These are phyloP conservation scores for Rhinogobio ventralis DNA, from an alignment of 2,797 vertebrate genomes.

Conservation along the genomic window DNA sequence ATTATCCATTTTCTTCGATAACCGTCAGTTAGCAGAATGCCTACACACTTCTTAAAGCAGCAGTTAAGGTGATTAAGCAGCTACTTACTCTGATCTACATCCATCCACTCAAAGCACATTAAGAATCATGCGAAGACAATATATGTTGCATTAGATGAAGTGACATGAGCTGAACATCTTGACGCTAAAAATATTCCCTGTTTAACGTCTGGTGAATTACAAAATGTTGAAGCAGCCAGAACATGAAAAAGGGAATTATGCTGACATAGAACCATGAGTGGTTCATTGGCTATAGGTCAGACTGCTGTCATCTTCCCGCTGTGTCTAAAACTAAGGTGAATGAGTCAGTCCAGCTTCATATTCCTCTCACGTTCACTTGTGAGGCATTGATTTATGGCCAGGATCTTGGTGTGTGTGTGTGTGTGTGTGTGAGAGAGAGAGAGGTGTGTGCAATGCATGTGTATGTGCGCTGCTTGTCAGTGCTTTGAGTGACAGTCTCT, in stretches of 20 bases:
- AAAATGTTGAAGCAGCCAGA: not conserved
- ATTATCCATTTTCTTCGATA: not conserved
- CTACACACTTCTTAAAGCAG: not conserved
- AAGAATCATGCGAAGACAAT: conserved; percentile 5
- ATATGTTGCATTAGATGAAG: not conserved
- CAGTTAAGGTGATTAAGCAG: conserved; percentile 17
- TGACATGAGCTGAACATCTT: conserved; percentile 8
- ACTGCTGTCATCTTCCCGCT: conserved; percentile 14
- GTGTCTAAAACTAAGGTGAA: conserved; percentile 35
- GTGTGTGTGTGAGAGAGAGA: not conserved
- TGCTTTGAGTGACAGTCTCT: conserved; percentile 48
- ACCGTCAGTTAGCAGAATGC: not conserved
- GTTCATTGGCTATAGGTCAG: conserved; percentile 2
- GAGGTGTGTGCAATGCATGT: not conserved
- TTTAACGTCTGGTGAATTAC: conserved; percentile 12
- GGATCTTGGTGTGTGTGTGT: not conserved
- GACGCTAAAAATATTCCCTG: not conserved
- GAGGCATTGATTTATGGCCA: conserved; percentile 45
- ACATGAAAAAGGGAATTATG: conserved; percentile 21
- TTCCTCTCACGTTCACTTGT: conserved; percentile 22
- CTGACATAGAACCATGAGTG: not conserved
- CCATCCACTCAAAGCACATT: conserved; percentile 16
- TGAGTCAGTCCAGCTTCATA: conserved; percentile 16
- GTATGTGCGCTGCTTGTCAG: conserved; percentile 25
- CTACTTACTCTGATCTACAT: not conserved